Evolutionary conservation across 30 jellyfish, hydroid and myxozoan genomes (phyloP).

Genomic region (Sanderia malayensis): DNA sequence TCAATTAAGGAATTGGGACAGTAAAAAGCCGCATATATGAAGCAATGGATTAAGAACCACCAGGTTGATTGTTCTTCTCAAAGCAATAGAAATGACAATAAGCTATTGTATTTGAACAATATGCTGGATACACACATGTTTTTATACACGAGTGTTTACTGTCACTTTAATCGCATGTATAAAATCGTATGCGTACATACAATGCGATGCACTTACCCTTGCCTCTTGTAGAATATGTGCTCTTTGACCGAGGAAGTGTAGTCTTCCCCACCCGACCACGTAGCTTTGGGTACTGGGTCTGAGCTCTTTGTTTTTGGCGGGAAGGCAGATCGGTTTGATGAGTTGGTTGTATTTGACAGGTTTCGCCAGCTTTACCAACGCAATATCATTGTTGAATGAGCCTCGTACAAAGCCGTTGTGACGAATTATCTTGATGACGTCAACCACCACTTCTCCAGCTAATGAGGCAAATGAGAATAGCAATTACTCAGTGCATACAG

Average conservation of each 20-base stretch:
- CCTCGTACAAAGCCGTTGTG: not conserved
- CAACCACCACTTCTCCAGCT: constrained; percentile 2
- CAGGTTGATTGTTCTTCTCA: no score
- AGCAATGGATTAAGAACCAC: no score
- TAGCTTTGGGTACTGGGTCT: not conserved
- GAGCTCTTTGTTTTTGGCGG: constrained; percentile 6
- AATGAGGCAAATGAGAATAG: no score
- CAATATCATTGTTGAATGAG: constrained; percentile 29
- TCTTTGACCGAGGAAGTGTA: constrained; percentile 26
- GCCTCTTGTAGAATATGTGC: constrained; percentile 62
- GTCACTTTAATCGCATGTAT: no score
- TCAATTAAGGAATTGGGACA: no score
- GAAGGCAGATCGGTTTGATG: constrained; percentile 57
- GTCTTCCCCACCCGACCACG: constrained; percentile 72
- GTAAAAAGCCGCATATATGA: no score
- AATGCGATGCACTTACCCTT: constrained; percentile 18
- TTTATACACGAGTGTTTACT: no score
- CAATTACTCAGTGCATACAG: no score
- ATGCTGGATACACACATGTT: no score
- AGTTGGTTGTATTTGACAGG: constrained; percentile 26
- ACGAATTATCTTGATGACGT: constrained; percentile 12
- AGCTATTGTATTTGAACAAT: no score
- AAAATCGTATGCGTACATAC: no score
- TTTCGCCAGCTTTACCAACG: constrained; percentile 32
- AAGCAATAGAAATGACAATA: no score